Percentiles rank a stretch among this genome's conserved stretches.
Evolutionary conservation across 2,113 vertebrate species (phyloP).

Genomic region (Chlamydotis undulata): DNA sequence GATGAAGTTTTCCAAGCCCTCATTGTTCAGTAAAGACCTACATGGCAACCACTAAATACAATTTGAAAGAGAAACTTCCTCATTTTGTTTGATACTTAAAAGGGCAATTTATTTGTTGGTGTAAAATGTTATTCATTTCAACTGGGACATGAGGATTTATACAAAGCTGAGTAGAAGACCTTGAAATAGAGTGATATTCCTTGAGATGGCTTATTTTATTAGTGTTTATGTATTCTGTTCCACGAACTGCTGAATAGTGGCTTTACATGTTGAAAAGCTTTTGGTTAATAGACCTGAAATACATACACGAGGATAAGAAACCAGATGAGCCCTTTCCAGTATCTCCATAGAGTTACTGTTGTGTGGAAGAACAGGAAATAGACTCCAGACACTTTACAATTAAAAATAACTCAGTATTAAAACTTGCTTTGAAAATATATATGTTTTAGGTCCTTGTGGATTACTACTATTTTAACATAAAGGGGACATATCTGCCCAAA

Average conservation of each 20-base stretch:
- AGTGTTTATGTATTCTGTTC: not conserved
- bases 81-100: not conserved
- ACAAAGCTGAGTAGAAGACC: not conserved
- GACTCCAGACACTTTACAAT: not conserved
- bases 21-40: not conserved
- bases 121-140: not conserved
- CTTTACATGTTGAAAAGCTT: not conserved
- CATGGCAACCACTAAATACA: not conserved
- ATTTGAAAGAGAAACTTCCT: not conserved
- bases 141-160: not conserved
- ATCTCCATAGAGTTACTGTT: not conserved
- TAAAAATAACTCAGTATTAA: not conserved
- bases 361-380: not conserved
- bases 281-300: not conserved
- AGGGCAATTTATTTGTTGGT: not conserved
- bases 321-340: not conserved
- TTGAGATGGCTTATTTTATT: not conserved
- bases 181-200: not conserved
- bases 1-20: not conserved
- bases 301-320: not conserved
- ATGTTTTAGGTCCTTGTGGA: fast-evolving
- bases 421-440: not conserved
- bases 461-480: not conserved
- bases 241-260: not conserved
- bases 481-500: not conserved